Base-by-base conservation (phyloP, 2,888 invertebrate genomes). In the Dioctria rufipes region DNA sequence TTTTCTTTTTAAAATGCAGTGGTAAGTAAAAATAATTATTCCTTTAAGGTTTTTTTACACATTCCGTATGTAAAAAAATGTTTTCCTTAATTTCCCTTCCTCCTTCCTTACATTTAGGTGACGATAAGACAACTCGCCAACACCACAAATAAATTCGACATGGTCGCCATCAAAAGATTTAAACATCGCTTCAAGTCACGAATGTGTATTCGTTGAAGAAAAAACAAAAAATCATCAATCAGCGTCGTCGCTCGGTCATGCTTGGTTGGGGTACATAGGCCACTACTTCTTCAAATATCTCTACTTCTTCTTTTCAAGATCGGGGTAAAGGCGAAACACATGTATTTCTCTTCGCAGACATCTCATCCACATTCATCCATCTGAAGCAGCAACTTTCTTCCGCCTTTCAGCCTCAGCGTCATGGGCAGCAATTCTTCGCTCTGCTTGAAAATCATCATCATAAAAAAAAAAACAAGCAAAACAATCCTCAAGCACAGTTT, bases 31-130 rank as follows among this genome's bases (percentile, higher is more conserved):
- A 25, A 46, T 75, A 3, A 51, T 66, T 63, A 40, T 66, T 37
- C 11, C 11, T 65, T 65, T 13, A 39, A 51, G 49, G 11, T 11
- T 25, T 51, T 39, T 37, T 51, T 39, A 40, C 40, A 40, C 39
- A 11, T 58, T 58, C 73, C 73, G 25, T 1, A 2, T n/a, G 51
- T 25, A 25, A 25, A 25, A 25, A 25, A 25, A 25, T 25, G 25
- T 25, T 25, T 25, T 60, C 78, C 65, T 54, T 63, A 66, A 66
- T 11, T 13, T 40, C n/a, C 78, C 25, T 67, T 65, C 75, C 25
- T 78, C 80, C 61, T 63, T 63, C 63, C 61, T 39, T 49, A 61
- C 39, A 43, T 63, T 77, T 77, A 77, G 77, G 77, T 77, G 77
- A 77, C 63, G 63, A 60, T 54, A 58, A 73, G 4, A 75, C 58